Base-by-base conservation (phyloP, 1,140 invertebrate species). In the Maniola jurtina region DNA sequence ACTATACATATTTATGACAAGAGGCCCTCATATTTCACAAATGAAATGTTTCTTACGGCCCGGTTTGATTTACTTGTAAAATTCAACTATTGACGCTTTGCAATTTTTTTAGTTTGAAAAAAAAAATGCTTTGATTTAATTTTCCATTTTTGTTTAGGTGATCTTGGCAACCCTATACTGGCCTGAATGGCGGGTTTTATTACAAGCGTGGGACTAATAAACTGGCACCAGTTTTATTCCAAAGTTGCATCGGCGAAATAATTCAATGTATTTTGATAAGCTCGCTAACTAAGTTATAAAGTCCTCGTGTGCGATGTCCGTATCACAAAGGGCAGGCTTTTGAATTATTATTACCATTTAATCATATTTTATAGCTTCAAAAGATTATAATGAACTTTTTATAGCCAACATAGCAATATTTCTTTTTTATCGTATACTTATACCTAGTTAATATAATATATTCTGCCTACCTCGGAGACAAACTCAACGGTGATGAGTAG, bases 121-220 rank as follows among this genome's bases (percentile, higher is more conserved):
- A 48, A 1, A 48, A 48, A 48, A 48, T 14, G 15, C 16, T 54
- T 52, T 36, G 25, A 11, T n/a, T 47, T 47, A 47, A 36, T 62
- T 42, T 58, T 50, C 61, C 61, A 6, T 42, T 13, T 55, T 13
- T 57, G n/a, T 57, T 35, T 33, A 66, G 65, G 54, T 54, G 50
- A n/a, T 54, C 45, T 42, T 64, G 71, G 38, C 57, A 76, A 54
- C 74, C 74, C 75, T 76, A 60, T 36, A 47, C 45, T 62, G 45
- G 11, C 61, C 47, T 67, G 58, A 71, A 65, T 64, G 64, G 64
- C 47, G 55, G 65, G 68, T 74, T 80, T 82, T 81, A 83, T 78
- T 76, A 77, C 71, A 65, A 73, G 54, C 77, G 25, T 61, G 81
- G 77, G 81, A 81, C 74, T 80, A 80, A 83, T 83, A 80, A 81